Conservation (phyloP, 92 coral and sea anemone species). For the Pocillopora meandrina region DNA sequence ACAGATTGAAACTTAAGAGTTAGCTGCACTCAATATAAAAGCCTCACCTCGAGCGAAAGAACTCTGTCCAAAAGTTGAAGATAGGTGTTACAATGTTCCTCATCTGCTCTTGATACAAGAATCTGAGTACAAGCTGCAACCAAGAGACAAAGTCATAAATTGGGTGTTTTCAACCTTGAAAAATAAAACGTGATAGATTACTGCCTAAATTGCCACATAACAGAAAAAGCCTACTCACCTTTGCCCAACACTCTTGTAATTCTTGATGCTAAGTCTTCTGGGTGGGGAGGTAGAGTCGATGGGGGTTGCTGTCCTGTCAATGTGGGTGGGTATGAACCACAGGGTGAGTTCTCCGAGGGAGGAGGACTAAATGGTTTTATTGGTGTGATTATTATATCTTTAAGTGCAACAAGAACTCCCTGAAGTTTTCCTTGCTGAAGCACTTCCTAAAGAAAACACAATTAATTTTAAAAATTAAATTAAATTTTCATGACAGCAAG, state of each 20-base stretch:
- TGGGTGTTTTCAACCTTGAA: no score
- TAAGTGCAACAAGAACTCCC: slow-evolving; percentile 72
- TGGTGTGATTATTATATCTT: slow-evolving; percentile 76
- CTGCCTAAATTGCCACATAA: not conserved
- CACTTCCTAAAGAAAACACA: slow-evolving; percentile 70
- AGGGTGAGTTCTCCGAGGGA: slow-evolving; percentile 42
- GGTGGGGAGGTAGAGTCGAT: slow-evolving; percentile 70
- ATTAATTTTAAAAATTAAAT: not conserved
- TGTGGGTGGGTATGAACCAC: slow-evolving; percentile 25
- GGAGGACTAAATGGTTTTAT: slow-evolving; percentile 83
- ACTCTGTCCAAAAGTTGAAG: slow-evolving; percentile 88
- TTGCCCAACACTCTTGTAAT: slow-evolving; percentile 94
- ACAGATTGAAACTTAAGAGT: no score
- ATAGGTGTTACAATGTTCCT: slow-evolving; percentile 75
- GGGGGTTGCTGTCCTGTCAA: slow-evolving; percentile 40
- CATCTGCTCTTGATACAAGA: slow-evolving; percentile 95
- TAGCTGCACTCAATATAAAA: not conserved
- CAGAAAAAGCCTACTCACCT: slow-evolving; percentile 52
- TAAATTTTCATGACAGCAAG: not conserved
- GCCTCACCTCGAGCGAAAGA: slow-evolving; percentile 77
- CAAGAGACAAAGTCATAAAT: not conserved
- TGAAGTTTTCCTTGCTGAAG: slow-evolving; percentile 87
- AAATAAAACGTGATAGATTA: no score
- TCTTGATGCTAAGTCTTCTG: slow-evolving; percentile 88
- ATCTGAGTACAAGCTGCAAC: slow-evolving; percentile 92